Base-by-base conservation (phyloP, 2,797 vertebrate genomes). In the Myripristis murdjan region DNA sequence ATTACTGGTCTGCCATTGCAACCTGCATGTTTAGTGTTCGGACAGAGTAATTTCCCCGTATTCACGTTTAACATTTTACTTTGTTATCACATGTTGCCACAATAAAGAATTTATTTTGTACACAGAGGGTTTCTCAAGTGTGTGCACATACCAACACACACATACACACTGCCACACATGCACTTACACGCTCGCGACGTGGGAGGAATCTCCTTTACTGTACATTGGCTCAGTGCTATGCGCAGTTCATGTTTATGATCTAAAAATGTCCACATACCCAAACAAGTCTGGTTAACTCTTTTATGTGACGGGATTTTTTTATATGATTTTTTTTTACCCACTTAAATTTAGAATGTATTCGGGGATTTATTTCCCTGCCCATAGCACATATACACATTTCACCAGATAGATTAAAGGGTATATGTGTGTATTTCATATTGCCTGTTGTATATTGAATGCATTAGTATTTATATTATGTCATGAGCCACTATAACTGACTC, bases 41-140 rank as follows among this genome's bases (percentile, higher is more conserved):
- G 0, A 0, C 11, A 1, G 35, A 37, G 20, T 31, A 4, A 5
- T 20, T 31, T 35, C 43, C 12, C 14, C 15, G 22, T 10, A 6
- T 7, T 2, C 3, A 53, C 28, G 56, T 71, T 74, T 58, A 24
- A 68, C 61, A 62, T 57, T 79, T 77, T 60, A 49, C 57, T 46
- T 66, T 70, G 39, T 83, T 64, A 58, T 62, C 20, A 1, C 9
- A 3, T 74, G 76, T 84, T 78, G 65, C 64, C 73, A 82, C 63
- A 85, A 85, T 59, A 85, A 64, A 2, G 0, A 6, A 24, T 37
- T 48, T 79, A 56, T 79, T 82, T 64, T 51, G 59, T 37, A 63
- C 70, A 82, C 70, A 82, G 37, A 48, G 39, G 35, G 59, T 47
- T 43, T 44, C 24, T 64, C 54, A 47, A 61, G 43, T 5, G 18